Percentiles rank a stretch among this genome's conserved stretches.
phyloP scores from a whole-genome alignment of 2,113 vertebrate species.

The Ochotona princeps region DNA sequence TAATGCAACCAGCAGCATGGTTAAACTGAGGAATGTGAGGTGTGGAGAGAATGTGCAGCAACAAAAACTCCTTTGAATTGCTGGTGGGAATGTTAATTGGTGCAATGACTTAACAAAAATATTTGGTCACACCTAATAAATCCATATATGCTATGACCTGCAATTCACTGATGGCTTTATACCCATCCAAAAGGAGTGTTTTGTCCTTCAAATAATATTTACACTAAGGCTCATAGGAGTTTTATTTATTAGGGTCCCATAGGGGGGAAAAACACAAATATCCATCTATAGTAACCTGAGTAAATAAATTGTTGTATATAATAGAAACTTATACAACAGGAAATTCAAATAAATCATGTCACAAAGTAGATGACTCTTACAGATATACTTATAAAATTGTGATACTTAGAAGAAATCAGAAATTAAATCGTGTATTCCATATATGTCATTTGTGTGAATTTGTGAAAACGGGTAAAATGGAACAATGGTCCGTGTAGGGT shows the following conservation, averaged over 20 bases:
- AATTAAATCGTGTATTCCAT: background rate
- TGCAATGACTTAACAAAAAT: background rate
- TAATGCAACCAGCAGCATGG: background rate
- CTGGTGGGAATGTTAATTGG: background rate
- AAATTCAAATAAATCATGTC: background rate
- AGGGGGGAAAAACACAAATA: background rate
- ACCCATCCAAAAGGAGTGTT: background rate
- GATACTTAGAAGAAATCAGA: background rate
- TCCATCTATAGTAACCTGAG: background rate
- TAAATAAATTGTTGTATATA: background rate
- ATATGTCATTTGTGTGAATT: background rate
- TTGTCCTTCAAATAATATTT: background rate
- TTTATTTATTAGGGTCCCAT: background rate
- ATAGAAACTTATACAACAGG: background rate
- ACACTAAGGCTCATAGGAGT: background rate
- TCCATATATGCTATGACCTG: background rate
- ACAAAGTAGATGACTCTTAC: background rate
- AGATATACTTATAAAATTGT: background rate
- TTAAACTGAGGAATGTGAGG: background rate
- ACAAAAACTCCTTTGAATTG: background rate
- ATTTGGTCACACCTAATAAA: background rate
- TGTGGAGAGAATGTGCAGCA: background rate
- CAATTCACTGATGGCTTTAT: background rate
- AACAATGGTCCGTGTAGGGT: background rate
- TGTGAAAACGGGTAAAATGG: background rate